Base-by-base conservation (phyloP, 1,140 invertebrate species). In the Lepidurus apus region DNA sequence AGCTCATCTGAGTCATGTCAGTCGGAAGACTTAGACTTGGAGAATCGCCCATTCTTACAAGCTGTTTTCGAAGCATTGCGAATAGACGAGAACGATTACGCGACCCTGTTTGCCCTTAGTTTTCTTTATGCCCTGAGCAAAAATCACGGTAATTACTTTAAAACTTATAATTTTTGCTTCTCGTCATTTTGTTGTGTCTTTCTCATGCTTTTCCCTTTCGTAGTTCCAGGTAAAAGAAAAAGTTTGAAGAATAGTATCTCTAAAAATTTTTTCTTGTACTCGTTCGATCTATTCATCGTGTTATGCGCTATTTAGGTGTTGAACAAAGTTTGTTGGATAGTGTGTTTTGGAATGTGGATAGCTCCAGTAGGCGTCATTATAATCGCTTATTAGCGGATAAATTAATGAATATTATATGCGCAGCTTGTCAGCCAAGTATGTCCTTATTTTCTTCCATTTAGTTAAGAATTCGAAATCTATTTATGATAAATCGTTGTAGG, bases 31-130 rank as follows among this genome's bases (percentile, higher is more conserved):
- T n/a, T 81, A 11, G 34, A 86, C n/a, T n/a, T 81, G 17, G 34
- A 86, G 8, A 89, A 89, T 76, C 91, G 92, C 83, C 93, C 95
- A 9, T 98, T 98, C 86, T 86, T 98, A 73, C 93, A 96, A 84
- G 93, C 94, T 0, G 91, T 98, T 78, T 87, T 96, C 75, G 92
- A 92, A 81, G 91, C 94, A 0, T 81, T 90, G 45, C 86, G 83
- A 73, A 42, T 95, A 78, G 90, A 94, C 83, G 94, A 97, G 83
- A 98, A 98, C 86, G 97, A 99, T 87, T 98, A 98, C 85, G 89
- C 94, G 45, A 91, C 96, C 0, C 86, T 99, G 74, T 96, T 98
- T 87, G 91, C 93, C 1, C 86, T 99, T 9, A 96, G 96, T 85
- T 88, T 99, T 74, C 88, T 99, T 1, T 97, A 97, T 86, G 95